Evolutionary conservation across 2,113 vertebrate species (phyloP).

Genomic region (Cheilinus undulatus): DNA sequence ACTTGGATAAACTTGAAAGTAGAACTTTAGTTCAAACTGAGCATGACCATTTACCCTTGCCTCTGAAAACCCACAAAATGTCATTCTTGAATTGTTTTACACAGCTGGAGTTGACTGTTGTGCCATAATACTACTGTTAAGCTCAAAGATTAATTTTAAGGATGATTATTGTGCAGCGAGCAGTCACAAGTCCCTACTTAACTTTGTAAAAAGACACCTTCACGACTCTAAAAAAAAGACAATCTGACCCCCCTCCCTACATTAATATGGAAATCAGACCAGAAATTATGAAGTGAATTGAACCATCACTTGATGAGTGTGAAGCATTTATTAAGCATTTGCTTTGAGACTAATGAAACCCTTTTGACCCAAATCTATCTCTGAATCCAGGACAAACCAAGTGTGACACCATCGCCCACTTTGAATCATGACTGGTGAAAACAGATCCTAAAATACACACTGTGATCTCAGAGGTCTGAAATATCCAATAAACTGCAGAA

Average conservation of each 20-base stretch:
- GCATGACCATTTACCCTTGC: too few species aligned
- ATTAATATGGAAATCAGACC: conserved; percentile 49
- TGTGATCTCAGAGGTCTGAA: neutral
- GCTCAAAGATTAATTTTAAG: neutral
- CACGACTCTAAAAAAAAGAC: conserved; percentile 12
- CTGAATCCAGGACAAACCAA: conserved; percentile 28
- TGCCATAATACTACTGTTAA: neutral
- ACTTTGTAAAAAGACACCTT: conserved; percentile 17
- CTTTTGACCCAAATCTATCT: conserved; percentile 56
- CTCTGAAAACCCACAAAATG: too few species aligned
- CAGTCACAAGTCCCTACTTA: neutral
- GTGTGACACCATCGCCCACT: conserved; percentile 38
- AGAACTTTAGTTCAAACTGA: too few species aligned
- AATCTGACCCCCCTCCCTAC: conserved; percentile 12
- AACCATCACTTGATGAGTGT: conserved; percentile 34
- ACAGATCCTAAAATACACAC: neutral
- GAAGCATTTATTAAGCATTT: conserved; percentile 44
- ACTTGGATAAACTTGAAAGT: too few species aligned
- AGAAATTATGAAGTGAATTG: conserved; percentile 21
- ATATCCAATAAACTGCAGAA: too few species aligned
- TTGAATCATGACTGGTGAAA: conserved; percentile 18
- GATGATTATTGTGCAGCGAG: neutral
- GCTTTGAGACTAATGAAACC: conserved; percentile 57
- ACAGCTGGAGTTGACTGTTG: neutral
- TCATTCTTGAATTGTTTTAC: too few species aligned